phyloP scores from a whole-genome alignment of 2,797 vertebrate species.

The Protonibea diacanthus region DNA sequence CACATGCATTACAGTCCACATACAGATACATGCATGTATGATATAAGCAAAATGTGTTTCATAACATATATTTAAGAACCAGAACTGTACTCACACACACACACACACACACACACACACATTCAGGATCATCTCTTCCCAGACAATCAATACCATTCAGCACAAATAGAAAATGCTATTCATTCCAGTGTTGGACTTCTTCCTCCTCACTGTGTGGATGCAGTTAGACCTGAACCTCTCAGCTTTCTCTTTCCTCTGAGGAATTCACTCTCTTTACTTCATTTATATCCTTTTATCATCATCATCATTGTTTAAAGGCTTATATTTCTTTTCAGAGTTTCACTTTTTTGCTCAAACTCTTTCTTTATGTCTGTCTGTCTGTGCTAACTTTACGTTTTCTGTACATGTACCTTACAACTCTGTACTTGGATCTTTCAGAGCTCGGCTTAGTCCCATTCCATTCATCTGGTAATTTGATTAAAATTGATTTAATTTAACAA shows the following conservation, averaged over 20 bases:
- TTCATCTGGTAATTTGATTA: neutral
- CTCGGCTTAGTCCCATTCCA: neutral
- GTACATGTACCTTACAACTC: neutral
- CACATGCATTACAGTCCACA: neutral
- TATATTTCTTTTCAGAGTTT: neutral
- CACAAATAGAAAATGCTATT: slow-evolving; percentile 46
- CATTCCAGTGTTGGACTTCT: slow-evolving; percentile 24
- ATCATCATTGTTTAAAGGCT: neutral
- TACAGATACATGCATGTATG: neutral
- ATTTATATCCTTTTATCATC: neutral
- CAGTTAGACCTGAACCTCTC: slow-evolving; percentile 1
- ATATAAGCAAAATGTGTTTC: neutral
- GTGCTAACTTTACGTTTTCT: too few species aligned
- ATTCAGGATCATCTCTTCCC: slow-evolving; percentile 9
- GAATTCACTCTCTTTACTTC: neutral
- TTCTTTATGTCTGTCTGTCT: neutral
- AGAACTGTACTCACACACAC: neutral
- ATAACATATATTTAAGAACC: neutral
- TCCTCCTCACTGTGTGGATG: slow-evolving; percentile 25
- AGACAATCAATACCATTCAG: slow-evolving; percentile 56
- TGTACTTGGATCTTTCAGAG: neutral
- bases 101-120: slow-evolving; percentile 7
- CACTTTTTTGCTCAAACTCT: neutral
- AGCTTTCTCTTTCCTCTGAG: slow-evolving; percentile 19
- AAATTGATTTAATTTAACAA: too few species aligned